phyloP scores from a whole-genome alignment of 2,888 invertebrate genomes.

The Spilarctia lutea region DNA sequence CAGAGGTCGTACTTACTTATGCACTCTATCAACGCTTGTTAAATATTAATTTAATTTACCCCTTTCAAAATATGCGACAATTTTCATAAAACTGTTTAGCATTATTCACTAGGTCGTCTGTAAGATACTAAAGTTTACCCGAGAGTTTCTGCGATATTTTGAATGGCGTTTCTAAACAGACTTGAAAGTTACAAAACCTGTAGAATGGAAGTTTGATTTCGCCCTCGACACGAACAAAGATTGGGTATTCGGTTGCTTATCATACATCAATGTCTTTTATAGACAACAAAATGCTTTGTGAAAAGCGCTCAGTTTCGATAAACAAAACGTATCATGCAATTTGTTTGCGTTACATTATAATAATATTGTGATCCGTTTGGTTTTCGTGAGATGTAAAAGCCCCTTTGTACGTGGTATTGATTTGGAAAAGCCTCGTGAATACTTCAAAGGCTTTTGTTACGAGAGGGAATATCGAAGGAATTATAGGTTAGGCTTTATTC shows the following conservation, averaged over 20 bases:
- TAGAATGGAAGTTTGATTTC: background rate
- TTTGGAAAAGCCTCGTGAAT: conserved; percentile 56
- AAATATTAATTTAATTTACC: background rate
- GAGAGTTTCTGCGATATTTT: background rate
- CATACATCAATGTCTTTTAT: conserved; percentile 3
- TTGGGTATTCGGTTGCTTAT: background rate
- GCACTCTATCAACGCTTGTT: background rate
- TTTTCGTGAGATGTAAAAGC: conserved; percentile 54
- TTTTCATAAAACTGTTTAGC: background rate
- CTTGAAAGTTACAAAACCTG: background rate
- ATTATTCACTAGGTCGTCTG: background rate
- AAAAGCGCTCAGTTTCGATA: conserved; percentile 11
- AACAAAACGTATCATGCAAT: conserved; percentile 16
- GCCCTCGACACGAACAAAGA: background rate
- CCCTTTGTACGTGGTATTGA: conserved; percentile 63
- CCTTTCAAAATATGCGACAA: background rate
- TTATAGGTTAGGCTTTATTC: conserved; percentile 31
- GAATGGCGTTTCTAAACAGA: background rate
- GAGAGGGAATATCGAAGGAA: conserved; percentile 48
- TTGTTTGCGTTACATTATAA: conserved; percentile 47
- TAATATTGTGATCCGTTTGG: conserved; percentile 59
- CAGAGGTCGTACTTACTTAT: too few species aligned
- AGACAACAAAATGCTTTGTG: conserved; percentile 8
- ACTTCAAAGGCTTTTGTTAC: conserved; percentile 60
- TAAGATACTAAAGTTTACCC: background rate